phyloP scores from a whole-genome alignment of 2,113 vertebrate genomes.

The Haemorhous mexicanus region DNA sequence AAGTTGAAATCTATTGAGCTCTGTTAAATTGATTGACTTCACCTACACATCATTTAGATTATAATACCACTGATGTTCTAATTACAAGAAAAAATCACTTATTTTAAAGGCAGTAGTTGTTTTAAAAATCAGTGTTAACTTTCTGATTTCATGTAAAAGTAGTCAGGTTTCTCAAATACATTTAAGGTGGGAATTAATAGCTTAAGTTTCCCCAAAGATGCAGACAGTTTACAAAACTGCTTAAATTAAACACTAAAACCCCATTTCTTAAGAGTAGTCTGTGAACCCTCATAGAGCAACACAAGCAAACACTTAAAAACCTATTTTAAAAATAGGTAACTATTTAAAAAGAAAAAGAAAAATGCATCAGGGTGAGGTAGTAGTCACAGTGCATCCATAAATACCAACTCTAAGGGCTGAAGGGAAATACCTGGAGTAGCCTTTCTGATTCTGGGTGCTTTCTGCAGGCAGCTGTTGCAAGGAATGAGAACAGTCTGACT shows the following conservation, averaged over 20 bases:
- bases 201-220: background rate
- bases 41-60: background rate
- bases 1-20: background rate
- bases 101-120: background rate
- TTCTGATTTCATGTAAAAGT: background rate
- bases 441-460: background rate
- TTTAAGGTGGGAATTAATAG: background rate
- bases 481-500: background rate
- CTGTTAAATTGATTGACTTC: background rate
- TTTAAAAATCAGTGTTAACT: background rate
- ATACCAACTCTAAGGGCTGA: background rate
- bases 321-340: constrained; percentile 24
- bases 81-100: background rate
- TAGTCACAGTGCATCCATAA: constrained; percentile 51
- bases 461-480: background rate
- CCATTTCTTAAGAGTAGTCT: background rate
- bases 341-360: constrained; percentile 34
- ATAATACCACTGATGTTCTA: background rate
- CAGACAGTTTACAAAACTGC: constrained; percentile 7
- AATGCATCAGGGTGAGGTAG: constrained; percentile 41
- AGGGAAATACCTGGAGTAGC: background rate
- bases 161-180: background rate
- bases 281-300: background rate
- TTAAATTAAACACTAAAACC: background rate
- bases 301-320: background rate